phyloP scores from a whole-genome alignment of 2,797 vertebrate species.

The Streptopelia turtur region DNA sequence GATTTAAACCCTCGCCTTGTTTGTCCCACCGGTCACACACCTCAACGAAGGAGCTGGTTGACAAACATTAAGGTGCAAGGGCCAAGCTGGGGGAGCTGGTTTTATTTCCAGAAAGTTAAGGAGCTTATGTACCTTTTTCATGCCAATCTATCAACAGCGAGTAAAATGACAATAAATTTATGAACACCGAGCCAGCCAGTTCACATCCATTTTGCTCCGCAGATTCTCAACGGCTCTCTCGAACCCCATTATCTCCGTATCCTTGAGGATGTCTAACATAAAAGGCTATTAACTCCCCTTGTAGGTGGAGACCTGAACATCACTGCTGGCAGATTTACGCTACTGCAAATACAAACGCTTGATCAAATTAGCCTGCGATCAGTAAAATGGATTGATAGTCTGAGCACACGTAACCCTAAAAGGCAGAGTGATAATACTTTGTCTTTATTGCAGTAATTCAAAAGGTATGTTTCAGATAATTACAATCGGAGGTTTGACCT shows the following conservation, averaged over 20 bases:
- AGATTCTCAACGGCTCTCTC: not conserved
- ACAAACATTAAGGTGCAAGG: not conserved
- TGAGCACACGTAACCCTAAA: constrained; percentile 42
- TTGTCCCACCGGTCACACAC: not conserved
- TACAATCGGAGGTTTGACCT: not conserved
- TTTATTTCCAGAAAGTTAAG: not conserved
- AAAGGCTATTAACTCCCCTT: constrained; percentile 49
- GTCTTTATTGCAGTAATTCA: not conserved
- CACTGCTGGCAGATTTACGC: constrained; percentile 37
- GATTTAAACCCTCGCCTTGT: not conserved
- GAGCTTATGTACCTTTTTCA: not conserved
- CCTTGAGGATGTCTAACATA: constrained; percentile 46
- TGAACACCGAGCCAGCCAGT: not conserved
- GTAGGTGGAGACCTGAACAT: constrained; percentile 32
- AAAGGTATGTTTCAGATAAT: not conserved
- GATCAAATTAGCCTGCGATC: not conserved
- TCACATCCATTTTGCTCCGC: not conserved
- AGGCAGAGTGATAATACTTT: constrained; percentile 23
- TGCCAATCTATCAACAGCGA: not conserved
- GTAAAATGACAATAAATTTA: not conserved
- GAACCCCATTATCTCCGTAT: constrained; percentile 10
- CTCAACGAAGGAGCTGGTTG: not conserved
- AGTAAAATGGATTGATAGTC: constrained; percentile 35
- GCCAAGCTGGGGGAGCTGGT: not conserved
- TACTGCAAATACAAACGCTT: constrained; percentile 34